Percentiles rank a stretch among this genome's conserved stretches.
Conservation (phyloP, 64 coral and sea anemone genomes). For the Actinia equina region DNA sequence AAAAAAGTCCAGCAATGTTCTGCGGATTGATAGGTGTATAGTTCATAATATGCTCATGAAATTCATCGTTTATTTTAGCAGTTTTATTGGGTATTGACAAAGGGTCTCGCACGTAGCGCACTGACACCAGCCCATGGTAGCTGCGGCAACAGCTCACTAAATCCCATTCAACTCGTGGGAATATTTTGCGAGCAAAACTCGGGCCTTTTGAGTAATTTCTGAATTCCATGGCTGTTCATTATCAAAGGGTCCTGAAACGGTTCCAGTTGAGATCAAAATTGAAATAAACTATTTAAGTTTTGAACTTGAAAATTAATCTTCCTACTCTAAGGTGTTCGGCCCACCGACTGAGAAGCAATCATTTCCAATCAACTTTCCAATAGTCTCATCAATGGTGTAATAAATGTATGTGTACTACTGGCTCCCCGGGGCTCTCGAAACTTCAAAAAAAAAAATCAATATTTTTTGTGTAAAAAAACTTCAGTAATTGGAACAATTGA, state of each 20-base stretch:
- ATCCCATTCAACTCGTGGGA: not conserved
- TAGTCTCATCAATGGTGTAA: not conserved
- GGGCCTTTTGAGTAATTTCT: not conserved
- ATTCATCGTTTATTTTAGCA: not conserved
- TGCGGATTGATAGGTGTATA: conserved; percentile 4
- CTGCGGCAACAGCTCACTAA: not conserved
- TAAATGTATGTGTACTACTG: not conserved
- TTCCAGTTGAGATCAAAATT: not conserved
- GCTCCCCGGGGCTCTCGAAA: not conserved
- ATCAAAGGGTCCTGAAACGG: not conserved
- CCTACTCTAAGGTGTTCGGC: not conserved
- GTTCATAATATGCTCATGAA: conserved; percentile 12
- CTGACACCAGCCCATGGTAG: not conserved
- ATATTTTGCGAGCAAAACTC: not conserved
- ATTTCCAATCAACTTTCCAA: not conserved
- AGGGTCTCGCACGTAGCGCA: not conserved
- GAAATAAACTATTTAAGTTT: not conserved
- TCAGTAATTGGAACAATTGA: not conserved
- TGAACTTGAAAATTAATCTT: not conserved
- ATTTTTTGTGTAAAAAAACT: not conserved
- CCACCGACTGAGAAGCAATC: not conserved
- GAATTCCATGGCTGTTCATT: not conserved
- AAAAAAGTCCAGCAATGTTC: not conserved
- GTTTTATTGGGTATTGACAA: conserved; percentile 25
- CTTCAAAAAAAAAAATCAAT: not conserved